Percentiles rank a stretch among this genome's conserved stretches.
Conservation (phyloP, 2,113 vertebrate genomes). For the Pao palembangensis region DNA sequence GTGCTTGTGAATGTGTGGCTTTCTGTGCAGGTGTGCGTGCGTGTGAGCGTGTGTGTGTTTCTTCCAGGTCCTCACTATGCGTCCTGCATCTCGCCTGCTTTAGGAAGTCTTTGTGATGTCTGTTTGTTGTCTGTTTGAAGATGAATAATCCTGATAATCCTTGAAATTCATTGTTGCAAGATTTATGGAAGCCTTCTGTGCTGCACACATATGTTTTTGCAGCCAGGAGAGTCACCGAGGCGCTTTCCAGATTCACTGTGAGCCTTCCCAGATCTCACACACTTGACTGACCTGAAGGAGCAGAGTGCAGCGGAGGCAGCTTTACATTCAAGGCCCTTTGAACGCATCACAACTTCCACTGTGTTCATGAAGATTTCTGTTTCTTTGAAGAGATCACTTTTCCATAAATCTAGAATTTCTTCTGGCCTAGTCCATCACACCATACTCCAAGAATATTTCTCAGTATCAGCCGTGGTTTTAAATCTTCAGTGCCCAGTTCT, state of each 20-base stretch:
- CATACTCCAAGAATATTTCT: slow-evolving; percentile 23
- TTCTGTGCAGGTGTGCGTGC: slow-evolving; percentile 6
- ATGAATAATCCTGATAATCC: slow-evolving; percentile 30
- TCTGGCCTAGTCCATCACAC: too few relatives aligned
- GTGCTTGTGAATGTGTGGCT: slow-evolving; percentile 13
- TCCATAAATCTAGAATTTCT: background rate
- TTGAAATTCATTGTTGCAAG: slow-evolving; percentile 49
- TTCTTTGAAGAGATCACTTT: background rate
- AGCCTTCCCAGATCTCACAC: slow-evolving; percentile 55
- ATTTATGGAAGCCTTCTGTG: slow-evolving; percentile 55
- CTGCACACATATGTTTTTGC: slow-evolving; percentile 49
- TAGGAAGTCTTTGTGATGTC: slow-evolving; percentile 24
- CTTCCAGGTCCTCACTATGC: slow-evolving; percentile 50
- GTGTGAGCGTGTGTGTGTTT: slow-evolving; percentile 1
- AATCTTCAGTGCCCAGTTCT: slow-evolving; percentile 33
- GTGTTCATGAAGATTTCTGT: slow-evolving; percentile 1
- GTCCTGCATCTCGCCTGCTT: slow-evolving; percentile 19
- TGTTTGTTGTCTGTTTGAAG: slow-evolving; percentile 45
- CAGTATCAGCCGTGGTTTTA: slow-evolving; percentile 39
- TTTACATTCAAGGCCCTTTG: slow-evolving; percentile 5
- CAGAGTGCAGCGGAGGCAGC: slow-evolving; percentile 12
- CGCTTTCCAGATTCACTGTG: slow-evolving; percentile 59
- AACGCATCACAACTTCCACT: slow-evolving; percentile 10
- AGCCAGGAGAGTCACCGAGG: slow-evolving; percentile 53
- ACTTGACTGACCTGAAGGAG: slow-evolving; percentile 17